Conservation (phyloP, 2,797 vertebrate genomes). For the Columba guinea region DNA sequence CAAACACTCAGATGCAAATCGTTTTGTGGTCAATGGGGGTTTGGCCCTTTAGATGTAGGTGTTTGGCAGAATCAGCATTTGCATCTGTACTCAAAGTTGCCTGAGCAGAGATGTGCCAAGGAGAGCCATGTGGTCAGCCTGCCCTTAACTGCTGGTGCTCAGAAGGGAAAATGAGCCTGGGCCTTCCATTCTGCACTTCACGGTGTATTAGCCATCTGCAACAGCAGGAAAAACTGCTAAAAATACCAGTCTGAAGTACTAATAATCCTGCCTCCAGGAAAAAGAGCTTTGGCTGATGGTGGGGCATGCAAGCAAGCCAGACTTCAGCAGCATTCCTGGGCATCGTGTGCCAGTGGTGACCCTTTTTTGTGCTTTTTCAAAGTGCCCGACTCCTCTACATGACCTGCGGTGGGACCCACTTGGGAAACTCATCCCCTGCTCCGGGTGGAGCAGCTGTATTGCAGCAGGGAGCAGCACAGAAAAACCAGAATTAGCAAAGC, state of each 20-base stretch:
- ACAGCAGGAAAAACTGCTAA: not conserved
- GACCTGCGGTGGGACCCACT: not conserved
- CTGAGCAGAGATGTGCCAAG: not conserved
- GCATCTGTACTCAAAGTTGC: not conserved
- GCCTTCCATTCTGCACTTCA: not conserved
- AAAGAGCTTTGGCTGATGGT: not conserved
- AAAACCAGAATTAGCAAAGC: not conserved
- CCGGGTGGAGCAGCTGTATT: not conserved
- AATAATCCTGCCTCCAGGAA: not conserved
- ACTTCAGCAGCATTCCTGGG: not conserved
- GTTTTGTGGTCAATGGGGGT: no score
- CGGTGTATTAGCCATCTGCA: not conserved
- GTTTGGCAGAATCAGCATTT: not conserved
- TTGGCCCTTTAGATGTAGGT: not conserved
- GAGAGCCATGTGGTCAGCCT: not conserved
- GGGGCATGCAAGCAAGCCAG: not conserved
- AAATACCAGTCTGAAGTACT: not conserved
- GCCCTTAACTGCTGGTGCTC: not conserved
- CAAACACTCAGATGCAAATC: no score
- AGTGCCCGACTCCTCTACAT: accelerated
- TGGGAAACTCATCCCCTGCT: not conserved
- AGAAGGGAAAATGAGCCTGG: not conserved
- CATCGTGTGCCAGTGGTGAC: not conserved
- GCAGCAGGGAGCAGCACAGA: not conserved
- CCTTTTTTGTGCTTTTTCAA: not conserved